These are phyloP conservation scores for Trachurus trachurus DNA, from an alignment of 2,797 vertebrate species.

Conservation along the genomic window DNA sequence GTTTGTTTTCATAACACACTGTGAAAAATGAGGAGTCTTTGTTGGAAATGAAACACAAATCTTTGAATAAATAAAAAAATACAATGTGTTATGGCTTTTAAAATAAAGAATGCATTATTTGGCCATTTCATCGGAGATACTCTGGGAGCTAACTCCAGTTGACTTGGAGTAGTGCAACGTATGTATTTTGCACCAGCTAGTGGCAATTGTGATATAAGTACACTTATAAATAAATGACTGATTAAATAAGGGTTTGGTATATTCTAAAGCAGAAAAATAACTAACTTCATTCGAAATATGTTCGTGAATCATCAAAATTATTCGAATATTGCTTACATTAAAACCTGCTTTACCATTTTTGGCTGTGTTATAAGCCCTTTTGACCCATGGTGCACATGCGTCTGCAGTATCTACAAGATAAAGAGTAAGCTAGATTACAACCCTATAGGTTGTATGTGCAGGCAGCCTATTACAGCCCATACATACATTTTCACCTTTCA, in stretches of 20 bases:
- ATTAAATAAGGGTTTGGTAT: too few species aligned
- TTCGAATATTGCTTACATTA: too few species aligned
- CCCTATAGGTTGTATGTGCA: too few species aligned
- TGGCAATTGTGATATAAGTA: too few species aligned
- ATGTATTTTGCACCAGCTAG: too few species aligned
- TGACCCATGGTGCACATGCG: not conserved
- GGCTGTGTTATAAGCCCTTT: not conserved
- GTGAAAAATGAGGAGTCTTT: not conserved
- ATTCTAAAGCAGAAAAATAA: too few species aligned
- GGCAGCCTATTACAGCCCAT: too few species aligned
- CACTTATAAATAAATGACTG: too few species aligned
- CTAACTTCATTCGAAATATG: too few species aligned
- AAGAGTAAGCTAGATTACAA: not conserved
- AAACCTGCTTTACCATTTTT: not conserved
- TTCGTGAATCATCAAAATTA: too few species aligned
- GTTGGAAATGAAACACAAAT: not conserved
- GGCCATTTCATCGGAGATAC: not conserved
- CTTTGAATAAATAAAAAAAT: not conserved
- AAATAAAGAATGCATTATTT: not conserved
- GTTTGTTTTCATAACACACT: not conserved
- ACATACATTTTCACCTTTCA: not conserved
- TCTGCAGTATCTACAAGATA: too few species aligned
- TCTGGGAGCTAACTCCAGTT: not conserved
- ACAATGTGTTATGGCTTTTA: not conserved
- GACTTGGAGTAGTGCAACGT: not conserved